These are phyloP conservation scores for Phytoseiulus persimilis DNA, from an alignment of 2,888 invertebrate species.

Conservation along the genomic window DNA sequence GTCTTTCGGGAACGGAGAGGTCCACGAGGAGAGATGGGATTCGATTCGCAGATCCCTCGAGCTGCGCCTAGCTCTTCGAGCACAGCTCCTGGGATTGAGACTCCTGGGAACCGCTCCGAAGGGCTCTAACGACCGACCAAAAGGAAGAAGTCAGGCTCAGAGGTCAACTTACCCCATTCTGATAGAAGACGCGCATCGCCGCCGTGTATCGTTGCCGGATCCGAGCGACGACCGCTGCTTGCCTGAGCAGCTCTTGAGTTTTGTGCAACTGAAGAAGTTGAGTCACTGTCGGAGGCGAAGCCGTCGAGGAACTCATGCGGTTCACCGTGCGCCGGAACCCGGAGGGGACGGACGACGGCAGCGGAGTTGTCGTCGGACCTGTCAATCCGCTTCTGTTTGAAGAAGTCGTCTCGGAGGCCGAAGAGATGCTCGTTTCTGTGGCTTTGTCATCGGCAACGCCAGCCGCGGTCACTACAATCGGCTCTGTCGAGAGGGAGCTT, in stretches of 20 bases:
- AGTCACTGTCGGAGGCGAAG: not conserved
- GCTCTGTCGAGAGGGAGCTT: not conserved
- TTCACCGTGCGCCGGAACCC: not conserved
- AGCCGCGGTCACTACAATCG: not conserved
- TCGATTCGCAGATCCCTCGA: not conserved
- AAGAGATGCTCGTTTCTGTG: not conserved
- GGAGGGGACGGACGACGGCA: not conserved
- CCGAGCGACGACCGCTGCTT: not conserved
- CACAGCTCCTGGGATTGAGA: too few relatives aligned
- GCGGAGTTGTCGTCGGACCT: not conserved
- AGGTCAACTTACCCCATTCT: slow-evolving; percentile 10
- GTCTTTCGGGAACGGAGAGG: not conserved
- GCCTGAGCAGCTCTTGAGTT: slow-evolving; percentile 6
- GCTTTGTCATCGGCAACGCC: not conserved
- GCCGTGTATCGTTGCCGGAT: slow-evolving; percentile 26
- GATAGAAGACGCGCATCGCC: slow-evolving; percentile 29
- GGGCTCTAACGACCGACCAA: too few relatives aligned
- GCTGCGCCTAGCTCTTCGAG: not conserved
- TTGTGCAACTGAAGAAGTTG: slow-evolving; percentile 18
- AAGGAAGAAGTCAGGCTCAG: not conserved
- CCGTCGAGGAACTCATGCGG: not conserved
- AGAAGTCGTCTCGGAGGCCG: not conserved
- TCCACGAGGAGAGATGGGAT: not conserved
- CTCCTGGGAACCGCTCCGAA: too few relatives aligned
- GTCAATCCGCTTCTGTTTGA: not conserved